Percentiles rank a stretch among this genome's conserved stretches.
These are phyloP conservation scores for Pedionomus torquatus DNA, from an alignment of 2,113 vertebrate genomes.

Conservation along the genomic window DNA sequence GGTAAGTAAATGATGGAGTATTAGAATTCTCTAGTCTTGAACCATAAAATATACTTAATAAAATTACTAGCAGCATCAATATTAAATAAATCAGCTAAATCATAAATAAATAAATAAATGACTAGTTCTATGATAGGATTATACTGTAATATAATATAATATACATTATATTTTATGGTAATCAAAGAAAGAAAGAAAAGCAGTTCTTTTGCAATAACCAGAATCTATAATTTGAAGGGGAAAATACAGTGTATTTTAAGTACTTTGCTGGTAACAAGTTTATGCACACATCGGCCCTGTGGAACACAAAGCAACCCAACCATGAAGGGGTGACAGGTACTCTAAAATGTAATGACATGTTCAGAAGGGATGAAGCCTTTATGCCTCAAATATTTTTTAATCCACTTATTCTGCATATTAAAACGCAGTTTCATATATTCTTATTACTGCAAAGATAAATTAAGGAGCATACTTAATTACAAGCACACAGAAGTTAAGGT, in stretches of 20 bases:
- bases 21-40: background rate
- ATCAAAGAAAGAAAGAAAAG: background rate
- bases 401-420: background rate
- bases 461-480: background rate
- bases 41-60: background rate
- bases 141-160: no score
- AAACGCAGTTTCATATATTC: background rate
- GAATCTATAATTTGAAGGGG: background rate
- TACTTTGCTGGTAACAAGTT: background rate
- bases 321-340: background rate
- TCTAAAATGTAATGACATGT: background rate
- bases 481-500: background rate
- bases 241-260: background rate
- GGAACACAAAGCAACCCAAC: background rate
- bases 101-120: no score
- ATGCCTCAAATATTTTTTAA: background rate
- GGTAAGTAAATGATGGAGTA: background rate
- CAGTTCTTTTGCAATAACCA: background rate
- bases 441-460: background rate
- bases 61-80: background rate
- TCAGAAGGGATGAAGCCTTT: background rate
- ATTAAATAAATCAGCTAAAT: background rate
- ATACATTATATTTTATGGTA: no score
- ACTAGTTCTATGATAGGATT: background rate
- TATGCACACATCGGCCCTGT: background rate